Base-by-base conservation (phyloP, 2,888 invertebrate genomes). In the Hipparchia sbordonii region DNA sequence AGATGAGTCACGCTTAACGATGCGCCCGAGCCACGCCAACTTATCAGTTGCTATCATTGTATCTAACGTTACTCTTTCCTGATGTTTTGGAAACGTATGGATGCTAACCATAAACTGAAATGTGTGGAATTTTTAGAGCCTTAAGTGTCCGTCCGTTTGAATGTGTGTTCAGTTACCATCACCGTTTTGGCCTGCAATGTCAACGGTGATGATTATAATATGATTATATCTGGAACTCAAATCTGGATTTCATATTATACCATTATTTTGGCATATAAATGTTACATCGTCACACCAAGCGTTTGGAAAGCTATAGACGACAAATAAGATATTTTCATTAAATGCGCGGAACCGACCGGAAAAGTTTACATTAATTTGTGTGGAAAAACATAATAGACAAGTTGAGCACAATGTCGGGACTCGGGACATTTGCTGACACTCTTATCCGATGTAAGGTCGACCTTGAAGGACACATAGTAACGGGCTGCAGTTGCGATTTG, bases 1-100 rank as follows among this genome's bases (percentile, higher is more conserved):
- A 92, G 88, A 92, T 92, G 92, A 93, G 90, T 93, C 93, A 93
- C 88, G 91, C 91, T 92, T 86, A 89, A 85, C 89, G 89, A 90
- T 87, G 87, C 87, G 89, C 83, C 85, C 76, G 82, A 84, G 84
- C 86, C 83, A 86, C 87, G 88, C 86, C 89, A 85, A 85, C 79
- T 84, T 89, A 90, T 89, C 89, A 88, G 87, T 87, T 79, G 83
- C 86, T 81, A 89, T 90, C 87, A 81, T 82, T 82, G 79, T 78
- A 75, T 77, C 66, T 76, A 73, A 77, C 73, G 3, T 74, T 67
- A 56, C 60, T 45, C 74, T 74, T 77, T 51, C 10, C 60, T 33
- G 23, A 46, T 33, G 33, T 48, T 68, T 48, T 33, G 48, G 65
- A 65, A 33, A 52, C 7, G 8, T 62, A 0, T 62, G 13, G 57